Evolutionary conservation across 2,888 invertebrate genomes (phyloP).

Genomic region (Pristionchus maxplancki): DNA sequence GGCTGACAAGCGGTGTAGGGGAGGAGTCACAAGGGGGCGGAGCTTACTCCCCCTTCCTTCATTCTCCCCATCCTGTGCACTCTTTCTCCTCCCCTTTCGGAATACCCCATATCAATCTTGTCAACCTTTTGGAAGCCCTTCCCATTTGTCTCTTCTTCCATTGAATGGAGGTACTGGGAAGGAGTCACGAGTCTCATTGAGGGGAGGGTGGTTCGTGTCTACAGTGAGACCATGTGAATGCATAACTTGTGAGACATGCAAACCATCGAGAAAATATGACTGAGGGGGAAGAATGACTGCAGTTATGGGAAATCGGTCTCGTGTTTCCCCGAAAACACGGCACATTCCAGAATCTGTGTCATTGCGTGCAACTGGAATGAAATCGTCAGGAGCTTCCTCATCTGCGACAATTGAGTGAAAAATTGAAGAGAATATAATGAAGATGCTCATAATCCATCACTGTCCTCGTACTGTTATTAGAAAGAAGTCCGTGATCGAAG

Average conservation of each 20-base stretch:
- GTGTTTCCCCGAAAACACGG: not conserved
- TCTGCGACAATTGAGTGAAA: too few species aligned
- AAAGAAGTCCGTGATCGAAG: too few species aligned
- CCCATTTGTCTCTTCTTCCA: constrained; percentile 6
- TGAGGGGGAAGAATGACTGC: not conserved
- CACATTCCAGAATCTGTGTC: not conserved
- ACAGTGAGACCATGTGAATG: not conserved
- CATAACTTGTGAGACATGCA: not conserved
- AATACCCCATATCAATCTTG: constrained; percentile 22
- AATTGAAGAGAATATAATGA: too few species aligned
- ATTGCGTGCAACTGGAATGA: not conserved
- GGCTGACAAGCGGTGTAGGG: constrained; percentile 2
- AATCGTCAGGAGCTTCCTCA: too few species aligned
- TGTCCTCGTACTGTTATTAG: not conserved
- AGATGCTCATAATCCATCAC: not conserved
- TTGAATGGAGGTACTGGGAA: not conserved
- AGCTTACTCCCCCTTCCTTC: not conserved
- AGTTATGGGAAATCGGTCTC: not conserved
- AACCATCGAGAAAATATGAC: not conserved
- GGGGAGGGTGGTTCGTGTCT: not conserved
- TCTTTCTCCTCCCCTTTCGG: not conserved
- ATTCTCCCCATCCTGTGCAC: not conserved
- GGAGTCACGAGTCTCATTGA: not conserved
- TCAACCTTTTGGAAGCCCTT: not conserved
- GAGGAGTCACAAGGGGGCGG: constrained; percentile 41